Evolutionary conservation across 1,140 invertebrate genomes (phyloP).

Genomic region (Spodoptera litura): DNA sequence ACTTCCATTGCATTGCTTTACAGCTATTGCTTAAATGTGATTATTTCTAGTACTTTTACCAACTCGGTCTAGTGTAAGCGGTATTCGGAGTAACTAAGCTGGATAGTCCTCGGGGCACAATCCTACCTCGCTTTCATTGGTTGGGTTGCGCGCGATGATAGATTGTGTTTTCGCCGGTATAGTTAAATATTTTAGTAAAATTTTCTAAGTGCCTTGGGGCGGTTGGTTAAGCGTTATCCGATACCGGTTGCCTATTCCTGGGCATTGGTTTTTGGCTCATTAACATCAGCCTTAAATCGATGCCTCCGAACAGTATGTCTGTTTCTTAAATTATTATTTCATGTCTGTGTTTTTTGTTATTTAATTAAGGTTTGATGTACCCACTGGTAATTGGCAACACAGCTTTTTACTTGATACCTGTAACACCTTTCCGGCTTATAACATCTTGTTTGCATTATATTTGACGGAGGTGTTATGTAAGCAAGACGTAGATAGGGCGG

Average conservation of each 20-base stretch:
- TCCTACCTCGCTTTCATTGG: not conserved
- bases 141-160: not conserved
- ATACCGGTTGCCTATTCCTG: not conserved
- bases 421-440: not conserved
- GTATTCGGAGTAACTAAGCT: slow-evolving; percentile 4
- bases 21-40: not conserved
- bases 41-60: not conserved
- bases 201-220: slow-evolving; percentile 49
- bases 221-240: not conserved
- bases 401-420: not conserved
- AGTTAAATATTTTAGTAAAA: slow-evolving; percentile 37
- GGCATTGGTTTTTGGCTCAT: not conserved
- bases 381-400: not conserved
- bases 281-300: too few relatives aligned
- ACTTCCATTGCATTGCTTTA: not conserved
- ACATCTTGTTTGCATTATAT: not conserved
- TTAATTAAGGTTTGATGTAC: slow-evolving; percentile 13
- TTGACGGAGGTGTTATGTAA: not conserved
- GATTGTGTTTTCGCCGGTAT: slow-evolving; percentile 19
- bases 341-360: not conserved
- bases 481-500: not conserved
- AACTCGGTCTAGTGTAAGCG: not conserved
- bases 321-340: not conserved
- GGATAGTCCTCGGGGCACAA: not conserved
- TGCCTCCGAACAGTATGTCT: too few relatives aligned